phyloP scores from a whole-genome alignment of 2,797 vertebrate genomes.

The Babyrousa celebensis region DNA sequence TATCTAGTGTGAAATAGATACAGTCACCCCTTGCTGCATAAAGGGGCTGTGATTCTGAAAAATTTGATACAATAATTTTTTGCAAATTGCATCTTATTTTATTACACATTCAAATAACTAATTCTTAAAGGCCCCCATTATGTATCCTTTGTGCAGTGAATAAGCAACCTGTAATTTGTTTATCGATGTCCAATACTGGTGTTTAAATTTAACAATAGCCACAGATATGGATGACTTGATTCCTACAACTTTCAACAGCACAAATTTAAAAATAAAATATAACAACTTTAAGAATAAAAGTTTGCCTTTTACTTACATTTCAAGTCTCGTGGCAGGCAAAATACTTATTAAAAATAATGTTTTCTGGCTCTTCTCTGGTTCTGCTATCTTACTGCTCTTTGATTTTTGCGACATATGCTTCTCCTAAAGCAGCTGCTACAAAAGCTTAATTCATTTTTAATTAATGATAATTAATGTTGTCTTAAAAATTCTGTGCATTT shows the following conservation, averaged over 20 bases:
- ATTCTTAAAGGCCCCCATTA: background rate
- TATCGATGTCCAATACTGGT: slow-evolving; percentile 9
- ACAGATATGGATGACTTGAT: background rate
- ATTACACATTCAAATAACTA: background rate
- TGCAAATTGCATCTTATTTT: slow-evolving; percentile 30
- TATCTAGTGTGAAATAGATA: background rate
- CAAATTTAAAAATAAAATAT: slow-evolving; percentile 49
- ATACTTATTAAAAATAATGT: slow-evolving; percentile 61
- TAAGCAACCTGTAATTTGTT: background rate
- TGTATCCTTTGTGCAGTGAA: background rate
- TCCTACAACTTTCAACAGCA: slow-evolving; percentile 8
- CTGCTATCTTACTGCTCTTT: slow-evolving; percentile 49
- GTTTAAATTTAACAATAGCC: slow-evolving; percentile 5
- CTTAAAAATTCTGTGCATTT: slow-evolving; percentile 65
- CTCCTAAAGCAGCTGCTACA: slow-evolving; percentile 66
- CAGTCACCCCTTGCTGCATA: background rate
- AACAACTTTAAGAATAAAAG: slow-evolving; percentile 37
- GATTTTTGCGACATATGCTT: slow-evolving; percentile 76
- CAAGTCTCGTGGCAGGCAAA: slow-evolving; percentile 62
- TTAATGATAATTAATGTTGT: slow-evolving; percentile 72
- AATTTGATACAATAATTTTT: background rate
- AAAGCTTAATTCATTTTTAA: slow-evolving; percentile 73
- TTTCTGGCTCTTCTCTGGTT: slow-evolving; percentile 38
- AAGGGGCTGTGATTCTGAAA: background rate
- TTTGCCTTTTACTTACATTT: slow-evolving; percentile 50